phyloP scores from a whole-genome alignment of 2,797 vertebrate genomes.

The Psittacula derbiana region DNA sequence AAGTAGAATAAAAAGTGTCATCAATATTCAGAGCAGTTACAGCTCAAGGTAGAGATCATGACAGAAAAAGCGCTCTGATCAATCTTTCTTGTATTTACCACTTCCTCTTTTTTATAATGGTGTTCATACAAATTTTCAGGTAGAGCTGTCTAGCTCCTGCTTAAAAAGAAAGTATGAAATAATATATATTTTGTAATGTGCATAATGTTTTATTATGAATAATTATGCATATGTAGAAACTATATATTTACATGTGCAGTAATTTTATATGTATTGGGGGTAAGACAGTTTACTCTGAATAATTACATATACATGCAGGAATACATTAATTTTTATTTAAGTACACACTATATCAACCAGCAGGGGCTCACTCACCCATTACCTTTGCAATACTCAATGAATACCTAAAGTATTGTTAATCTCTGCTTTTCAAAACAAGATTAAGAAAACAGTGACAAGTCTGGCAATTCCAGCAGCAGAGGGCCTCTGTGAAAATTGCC shows the following conservation, averaged over 20 bases:
- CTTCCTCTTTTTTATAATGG: not conserved
- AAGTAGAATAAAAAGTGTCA: not conserved
- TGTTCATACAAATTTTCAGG: not conserved
- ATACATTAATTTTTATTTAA: not conserved
- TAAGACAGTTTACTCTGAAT: not conserved
- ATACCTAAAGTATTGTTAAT: not conserved
- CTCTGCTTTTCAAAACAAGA: not conserved
- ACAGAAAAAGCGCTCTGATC: not conserved
- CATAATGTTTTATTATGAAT: not conserved
- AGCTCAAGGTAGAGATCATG: not conserved
- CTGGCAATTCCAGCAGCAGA: not conserved
- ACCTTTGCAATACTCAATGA: not conserved
- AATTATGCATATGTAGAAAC: not conserved
- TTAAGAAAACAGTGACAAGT: not conserved
- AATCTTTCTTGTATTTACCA: not conserved
- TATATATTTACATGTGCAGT: not conserved
- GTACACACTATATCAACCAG: not conserved
- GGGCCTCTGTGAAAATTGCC: not conserved
- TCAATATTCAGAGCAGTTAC: not conserved
- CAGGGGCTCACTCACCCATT: not conserved
- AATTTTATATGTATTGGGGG: not conserved
- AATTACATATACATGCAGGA: accelerated
- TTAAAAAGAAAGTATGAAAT: not conserved
- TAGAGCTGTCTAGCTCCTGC: not conserved
- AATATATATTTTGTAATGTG: not conserved